Evolutionary conservation across 1,140 invertebrate genomes (phyloP), one percentile per base, ranked within the genome.

Genomic region (Pollicipes pollicipes): DNA sequence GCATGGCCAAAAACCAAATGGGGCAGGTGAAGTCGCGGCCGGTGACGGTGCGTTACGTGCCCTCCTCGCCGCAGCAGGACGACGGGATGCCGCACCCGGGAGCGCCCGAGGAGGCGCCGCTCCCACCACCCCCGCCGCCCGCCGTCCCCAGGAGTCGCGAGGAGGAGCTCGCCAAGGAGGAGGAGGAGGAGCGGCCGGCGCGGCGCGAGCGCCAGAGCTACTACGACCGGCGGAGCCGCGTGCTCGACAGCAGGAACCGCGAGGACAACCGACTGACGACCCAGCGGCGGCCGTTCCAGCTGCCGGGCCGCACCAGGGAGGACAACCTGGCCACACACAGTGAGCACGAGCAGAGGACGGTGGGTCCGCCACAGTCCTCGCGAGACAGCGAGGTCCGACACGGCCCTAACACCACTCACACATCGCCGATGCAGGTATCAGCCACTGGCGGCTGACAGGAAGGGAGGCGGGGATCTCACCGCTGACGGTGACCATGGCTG

Each of bases 1-100:
- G 93, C 79, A 84, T 92, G 76, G 93, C 90, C 0, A 88, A 85
- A 75, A 95, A 88, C 78, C 83, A 85, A 27, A 86, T 88, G 75
- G 92, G 91, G 1, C 86, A 88, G 78, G 85, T 83, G 0, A 87
- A 87, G 73, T 93, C 91, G 0, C 84, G 87, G 71, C 84, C 85
- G 71, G 91, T 89, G 0, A 86, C 87, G 73, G 80, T 82, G 77
- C 76, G 77, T 2, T 35, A 67, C 45, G 70, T 73, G 68, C 68
- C 30, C 21, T 21, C 35, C 21, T 2, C n/a, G 26, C 16, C 67
- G 21, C 37, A 63, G 31, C 69, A 4, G 58, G 37, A 29, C 58
- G 66, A 6, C 45, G 45, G 45, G 13, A 58, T 21, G 10, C 45
- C 45, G 6, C 45, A 3, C 10, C 2, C 45, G 17, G 45, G 13